A percentile compares a stretch with the other conserved stretches of the same genome.
Conservation (phyloP, 2,113 vertebrate genomes). For the Ptychochromis oligacanthus region DNA sequence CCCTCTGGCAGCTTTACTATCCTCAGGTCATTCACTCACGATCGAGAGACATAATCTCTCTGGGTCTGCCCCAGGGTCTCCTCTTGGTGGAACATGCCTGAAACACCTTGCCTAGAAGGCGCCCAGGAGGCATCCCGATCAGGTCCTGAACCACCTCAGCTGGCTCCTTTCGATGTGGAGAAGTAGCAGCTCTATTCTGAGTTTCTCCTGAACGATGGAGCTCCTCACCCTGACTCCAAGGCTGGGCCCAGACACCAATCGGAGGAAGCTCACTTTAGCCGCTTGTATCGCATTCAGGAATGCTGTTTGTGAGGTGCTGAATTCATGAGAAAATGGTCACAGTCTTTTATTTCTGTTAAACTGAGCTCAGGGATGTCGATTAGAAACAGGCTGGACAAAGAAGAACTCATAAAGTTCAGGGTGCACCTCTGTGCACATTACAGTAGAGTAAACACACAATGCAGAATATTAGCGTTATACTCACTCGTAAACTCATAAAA, state of each 20-base stretch:
- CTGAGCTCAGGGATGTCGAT: background rate
- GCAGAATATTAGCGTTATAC: background rate
- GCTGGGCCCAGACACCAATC: too few relatives aligned
- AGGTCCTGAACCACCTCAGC: background rate
- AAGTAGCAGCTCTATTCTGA: background rate
- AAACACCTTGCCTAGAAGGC: background rate
- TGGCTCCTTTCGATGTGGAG: background rate
- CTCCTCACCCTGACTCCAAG: too few relatives aligned
- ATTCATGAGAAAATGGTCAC: background rate
- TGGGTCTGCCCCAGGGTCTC: background rate
- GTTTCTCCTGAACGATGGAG: too few relatives aligned
- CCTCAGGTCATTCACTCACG: background rate
- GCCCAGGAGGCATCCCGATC: background rate
- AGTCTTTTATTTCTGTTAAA: background rate
- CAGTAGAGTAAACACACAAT: background rate
- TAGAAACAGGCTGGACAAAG: rapidly evolving
- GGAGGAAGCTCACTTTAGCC: too few relatives aligned
- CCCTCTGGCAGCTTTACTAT: background rate
- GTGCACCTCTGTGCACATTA: background rate
- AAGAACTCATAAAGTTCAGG: too few relatives aligned
- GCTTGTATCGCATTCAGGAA: background rate
- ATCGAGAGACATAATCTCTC: background rate
- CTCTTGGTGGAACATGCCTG: rapidly evolving
- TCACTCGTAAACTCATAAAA: background rate
- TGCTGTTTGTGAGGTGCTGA: background rate